phyloP scores from a whole-genome alignment of 2,888 invertebrate genomes.

The Euproctis similis region DNA sequence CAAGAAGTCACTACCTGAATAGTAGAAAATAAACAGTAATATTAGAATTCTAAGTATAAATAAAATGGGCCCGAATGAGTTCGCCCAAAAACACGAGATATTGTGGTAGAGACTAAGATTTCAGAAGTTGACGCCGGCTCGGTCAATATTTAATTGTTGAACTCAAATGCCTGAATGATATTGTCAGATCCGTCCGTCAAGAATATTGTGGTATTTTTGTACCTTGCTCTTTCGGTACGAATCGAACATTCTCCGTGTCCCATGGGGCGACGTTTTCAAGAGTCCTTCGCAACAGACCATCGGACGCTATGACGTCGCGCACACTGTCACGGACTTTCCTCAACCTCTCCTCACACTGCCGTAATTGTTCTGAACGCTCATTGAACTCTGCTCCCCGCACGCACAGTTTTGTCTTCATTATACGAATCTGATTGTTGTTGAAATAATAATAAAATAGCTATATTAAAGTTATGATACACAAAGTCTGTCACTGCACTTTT shows the following conservation, averaged over 20 bases:
- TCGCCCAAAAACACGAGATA: no score
- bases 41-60: no score
- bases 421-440: conserved; percentile 43
- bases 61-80: no score
- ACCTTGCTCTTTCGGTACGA: conserved; percentile 37
- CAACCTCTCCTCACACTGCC: conserved; percentile 37
- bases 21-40: no score
- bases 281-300: conserved; percentile 33
- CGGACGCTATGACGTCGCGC: conserved; percentile 39
- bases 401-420: conserved; percentile 51
- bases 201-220: background rate
- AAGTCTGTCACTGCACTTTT: no score
- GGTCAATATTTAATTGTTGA: no score
- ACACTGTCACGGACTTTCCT: conserved; percentile 42
- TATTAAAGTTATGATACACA: no score
- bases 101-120: no score
- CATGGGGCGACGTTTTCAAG: conserved; percentile 25
- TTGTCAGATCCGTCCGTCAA: background rate
- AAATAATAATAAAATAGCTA: no score
- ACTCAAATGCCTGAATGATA: no score
- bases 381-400: conserved; percentile 46
- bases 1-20: conserved; percentile 47
- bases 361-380: conserved; percentile 40
- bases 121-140: no score
- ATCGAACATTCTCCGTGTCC: conserved; percentile 24